These are phyloP conservation scores for Agriopis aurantiaria DNA, from an alignment of 2,888 invertebrate species.

Conservation along the genomic window DNA sequence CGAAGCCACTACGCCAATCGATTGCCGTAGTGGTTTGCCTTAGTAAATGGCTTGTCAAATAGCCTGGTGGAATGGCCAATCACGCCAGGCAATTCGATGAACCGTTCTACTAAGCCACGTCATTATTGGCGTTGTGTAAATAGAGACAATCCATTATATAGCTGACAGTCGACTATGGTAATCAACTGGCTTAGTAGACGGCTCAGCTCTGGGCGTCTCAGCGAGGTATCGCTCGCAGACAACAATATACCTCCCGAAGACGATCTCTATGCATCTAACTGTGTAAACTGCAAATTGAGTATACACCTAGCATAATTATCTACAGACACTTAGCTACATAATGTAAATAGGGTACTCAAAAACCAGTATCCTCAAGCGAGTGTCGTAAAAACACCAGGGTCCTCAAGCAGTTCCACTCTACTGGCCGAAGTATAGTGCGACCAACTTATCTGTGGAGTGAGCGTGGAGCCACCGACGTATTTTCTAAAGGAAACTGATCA, in stretches of 20 bases:
- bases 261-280: background rate
- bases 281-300: background rate
- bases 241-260: background rate
- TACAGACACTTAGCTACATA: slow-evolving; percentile 25
- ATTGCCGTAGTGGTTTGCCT: no score
- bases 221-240: no score
- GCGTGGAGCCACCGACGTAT: background rate
- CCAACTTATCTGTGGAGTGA: background rate
- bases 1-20: no score
- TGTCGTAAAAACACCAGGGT: slow-evolving; percentile 46
- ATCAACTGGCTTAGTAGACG: no score
- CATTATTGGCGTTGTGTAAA: no score
- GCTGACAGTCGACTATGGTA: no score
- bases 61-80: no score
- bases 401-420: slow-evolving; percentile 53
- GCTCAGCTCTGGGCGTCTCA: no score
- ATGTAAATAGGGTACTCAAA: slow-evolving; percentile 34
- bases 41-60: no score
- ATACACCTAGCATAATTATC: slow-evolving; percentile 7
- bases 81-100: no score
- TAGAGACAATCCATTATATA: no score
- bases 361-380: slow-evolving; percentile 32
- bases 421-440: slow-evolving; percentile 34
- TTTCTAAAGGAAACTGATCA: background rate
- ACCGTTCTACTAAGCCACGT: no score